A percentile compares a stretch with the other conserved stretches of the same genome.
phyloP scores from a whole-genome alignment of 2,797 vertebrate genomes.

The Megaceryle alcyon region DNA sequence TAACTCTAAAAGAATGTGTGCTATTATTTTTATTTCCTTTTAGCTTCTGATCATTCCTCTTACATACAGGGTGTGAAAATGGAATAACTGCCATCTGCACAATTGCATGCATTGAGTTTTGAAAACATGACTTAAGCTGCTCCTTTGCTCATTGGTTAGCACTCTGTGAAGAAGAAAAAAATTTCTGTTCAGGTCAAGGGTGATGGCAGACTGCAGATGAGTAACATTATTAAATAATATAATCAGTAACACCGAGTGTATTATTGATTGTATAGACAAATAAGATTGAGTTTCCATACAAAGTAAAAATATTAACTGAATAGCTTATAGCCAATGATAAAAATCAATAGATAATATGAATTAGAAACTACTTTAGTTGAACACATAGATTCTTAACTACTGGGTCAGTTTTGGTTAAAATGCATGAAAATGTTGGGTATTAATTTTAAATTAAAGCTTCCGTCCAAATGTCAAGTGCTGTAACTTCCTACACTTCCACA shows the following conservation, averaged over 20 bases:
- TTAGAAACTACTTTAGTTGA: background rate
- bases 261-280: background rate
- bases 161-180: background rate
- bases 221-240: background rate
- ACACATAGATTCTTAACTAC: background rate
- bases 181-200: accelerated
- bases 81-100: background rate
- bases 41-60: background rate
- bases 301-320: background rate
- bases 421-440: background rate
- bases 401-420: background rate
- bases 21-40: background rate
- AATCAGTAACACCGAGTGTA: background rate
- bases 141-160: background rate
- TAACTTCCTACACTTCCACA: background rate
- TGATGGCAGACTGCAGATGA: background rate
- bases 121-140: background rate
- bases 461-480: background rate
- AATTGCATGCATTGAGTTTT: background rate
- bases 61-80: background rate
- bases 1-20: background rate
- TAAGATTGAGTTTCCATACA: background rate
- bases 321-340: background rate
- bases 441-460: background rate
- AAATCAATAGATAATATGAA: background rate